Base-by-base conservation (phyloP, 1,140 invertebrate genomes). In the Caerostris darwini region DNA sequence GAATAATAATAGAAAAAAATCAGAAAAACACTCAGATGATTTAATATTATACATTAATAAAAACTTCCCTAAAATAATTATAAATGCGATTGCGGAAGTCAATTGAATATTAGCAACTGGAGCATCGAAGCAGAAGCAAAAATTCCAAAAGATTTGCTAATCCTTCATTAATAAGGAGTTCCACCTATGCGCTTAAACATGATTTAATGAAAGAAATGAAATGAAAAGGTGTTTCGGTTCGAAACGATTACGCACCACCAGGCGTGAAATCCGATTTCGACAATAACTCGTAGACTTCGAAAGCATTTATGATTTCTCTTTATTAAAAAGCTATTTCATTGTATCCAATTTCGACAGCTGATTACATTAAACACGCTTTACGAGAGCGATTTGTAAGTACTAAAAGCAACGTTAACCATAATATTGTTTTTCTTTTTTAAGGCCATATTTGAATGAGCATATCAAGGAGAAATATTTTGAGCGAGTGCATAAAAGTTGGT, bases 241-340 rank as follows among this genome's bases (percentile, higher is more conserved):
- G 71, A 77, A 77, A 77, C 71, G 71, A 53, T 77, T 77, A 77
- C 53, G 71, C 71, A 77, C 71, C 71, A 12, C 53, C 34, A 77
- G 71, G 71, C 71, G 71, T 77, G 71, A 77, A 77, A 77, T 77
- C 19, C 4, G 71, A 77, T 77, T 77, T 53, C 19, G 34, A 77
- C 34, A 12, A 8, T 50, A 77, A 50, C 53, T 77, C 17, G 17
- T 10, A 10, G 17, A 64, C 61, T 14, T 64, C 12, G 50, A 77
- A 77, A 14, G 71, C 7, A 77, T 77, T 77, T 77, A 19, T 7
- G 19, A 12, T 53, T 12, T 67, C 61, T 67, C 71, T 77, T 50
- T 71, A 71, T 71, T 71, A 71, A 71, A 77, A 50, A 3, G 50
- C 10, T 34, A 53, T 77, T 67, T 67, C 61, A 53, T 77, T 77